Conservation (phyloP, 1,140 invertebrate genomes). For the Solen grandis region DNA sequence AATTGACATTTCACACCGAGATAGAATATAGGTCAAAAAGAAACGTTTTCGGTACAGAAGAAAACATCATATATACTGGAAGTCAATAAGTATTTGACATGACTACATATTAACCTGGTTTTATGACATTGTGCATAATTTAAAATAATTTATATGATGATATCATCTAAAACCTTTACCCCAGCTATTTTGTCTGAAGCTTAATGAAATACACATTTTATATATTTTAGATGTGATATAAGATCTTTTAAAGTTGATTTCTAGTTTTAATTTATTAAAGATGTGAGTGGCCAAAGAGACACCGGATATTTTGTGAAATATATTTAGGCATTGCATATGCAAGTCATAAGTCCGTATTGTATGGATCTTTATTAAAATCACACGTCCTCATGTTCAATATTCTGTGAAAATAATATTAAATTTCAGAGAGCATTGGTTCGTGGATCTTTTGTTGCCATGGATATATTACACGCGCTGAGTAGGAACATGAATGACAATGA, state of each 20-base stretch:
- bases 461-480: conserved; percentile 49
- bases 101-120: too few species aligned
- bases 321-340: background rate
- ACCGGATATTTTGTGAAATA: background rate
- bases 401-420: background rate
- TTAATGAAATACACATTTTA: too few species aligned
- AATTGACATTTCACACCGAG: too few species aligned
- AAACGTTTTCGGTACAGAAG: too few species aligned
- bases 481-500: conserved; percentile 14
- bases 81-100: too few species aligned
- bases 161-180: too few species aligned
- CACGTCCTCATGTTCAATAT: background rate
- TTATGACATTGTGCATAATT: too few species aligned
- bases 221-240: background rate
- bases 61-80: too few species aligned
- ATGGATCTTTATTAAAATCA: background rate
- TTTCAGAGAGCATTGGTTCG: conserved; percentile 54
- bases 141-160: too few species aligned
- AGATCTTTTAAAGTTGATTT: background rate
- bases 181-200: too few species aligned
- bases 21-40: too few species aligned
- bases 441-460: conserved; percentile 50
- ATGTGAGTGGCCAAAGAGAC: background rate
- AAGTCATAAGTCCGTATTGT: background rate
- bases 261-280: background rate